Evolutionary conservation across 1,140 invertebrate species (phyloP).

Genomic region (Colletes latitarsis): DNA sequence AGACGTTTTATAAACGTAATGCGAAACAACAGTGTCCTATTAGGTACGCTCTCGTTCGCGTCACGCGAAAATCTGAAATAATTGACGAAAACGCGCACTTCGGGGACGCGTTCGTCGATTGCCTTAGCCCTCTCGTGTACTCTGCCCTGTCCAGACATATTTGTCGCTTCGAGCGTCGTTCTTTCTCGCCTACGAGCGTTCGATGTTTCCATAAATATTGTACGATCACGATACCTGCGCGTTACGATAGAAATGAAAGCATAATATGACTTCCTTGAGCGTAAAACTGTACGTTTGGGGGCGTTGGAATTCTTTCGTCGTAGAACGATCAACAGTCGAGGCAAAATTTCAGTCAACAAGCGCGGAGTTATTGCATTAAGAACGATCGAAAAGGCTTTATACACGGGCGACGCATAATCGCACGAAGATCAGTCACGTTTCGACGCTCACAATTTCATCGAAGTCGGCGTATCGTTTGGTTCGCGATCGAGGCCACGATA

Average conservation of each 20-base stretch:
- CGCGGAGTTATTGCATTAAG: too few relatives aligned
- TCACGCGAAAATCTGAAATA: constrained; percentile 10
- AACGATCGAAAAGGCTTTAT: too few relatives aligned
- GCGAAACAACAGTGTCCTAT: constrained; percentile 25
- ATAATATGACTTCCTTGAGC: too few relatives aligned
- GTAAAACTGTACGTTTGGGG: too few relatives aligned
- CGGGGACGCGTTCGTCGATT: not conserved
- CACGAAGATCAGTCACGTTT: not conserved
- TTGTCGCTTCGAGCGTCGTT: not conserved
- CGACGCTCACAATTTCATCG: not conserved
- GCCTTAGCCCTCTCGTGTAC: constrained; percentile 3
- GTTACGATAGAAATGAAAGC: too few relatives aligned
- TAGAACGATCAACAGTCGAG: too few relatives aligned
- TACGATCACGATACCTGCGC: too few relatives aligned
- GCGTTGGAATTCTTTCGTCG: too few relatives aligned
- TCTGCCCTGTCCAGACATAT: not conserved
- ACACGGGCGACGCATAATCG: not conserved
- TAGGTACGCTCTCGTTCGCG: not conserved
- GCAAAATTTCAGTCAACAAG: too few relatives aligned
- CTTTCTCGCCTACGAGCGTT: not conserved
- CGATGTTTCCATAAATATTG: not conserved
- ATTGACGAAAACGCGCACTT: constrained; percentile 10
- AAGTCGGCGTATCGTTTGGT: not conserved
- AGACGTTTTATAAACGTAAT: constrained; percentile 23
- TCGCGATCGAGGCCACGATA: not conserved